Evolutionary conservation across 2,888 invertebrate species (phyloP).

Genomic region (Opisthograptis luteolata): DNA sequence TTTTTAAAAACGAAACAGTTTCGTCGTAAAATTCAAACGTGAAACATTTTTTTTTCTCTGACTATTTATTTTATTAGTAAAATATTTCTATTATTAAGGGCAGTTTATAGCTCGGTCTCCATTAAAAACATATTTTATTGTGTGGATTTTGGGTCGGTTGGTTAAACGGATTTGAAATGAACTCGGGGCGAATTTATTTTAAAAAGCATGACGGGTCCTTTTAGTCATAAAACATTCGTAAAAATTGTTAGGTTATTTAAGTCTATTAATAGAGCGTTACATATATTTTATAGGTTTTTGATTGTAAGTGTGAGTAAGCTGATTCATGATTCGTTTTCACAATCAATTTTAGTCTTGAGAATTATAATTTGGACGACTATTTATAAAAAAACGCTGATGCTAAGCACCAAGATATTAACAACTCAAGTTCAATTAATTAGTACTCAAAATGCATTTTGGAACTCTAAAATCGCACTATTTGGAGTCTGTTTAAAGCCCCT

Average conservation of each 20-base stretch:
- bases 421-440: too few relatives aligned
- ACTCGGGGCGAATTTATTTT: conserved; percentile 59
- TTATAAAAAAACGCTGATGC: too few relatives aligned
- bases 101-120: conserved; percentile 73
- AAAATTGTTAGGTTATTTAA: conserved; percentile 38
- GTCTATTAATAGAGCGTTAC: conserved; percentile 43
- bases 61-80: conserved; percentile 66
- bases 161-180: conserved; percentile 60
- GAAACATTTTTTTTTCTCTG: conserved; percentile 67
- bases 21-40: conserved; percentile 74
- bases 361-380: too few relatives aligned
- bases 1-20: conserved; percentile 65
- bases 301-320: too few relatives aligned
- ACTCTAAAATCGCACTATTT: too few relatives aligned
- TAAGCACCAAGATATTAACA: too few relatives aligned
- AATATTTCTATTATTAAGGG: conserved; percentile 79
- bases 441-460: too few relatives aligned
- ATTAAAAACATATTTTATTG: conserved; percentile 77
- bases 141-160: conserved; percentile 65
- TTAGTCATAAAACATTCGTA: conserved; percentile 40
- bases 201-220: conserved; percentile 36
- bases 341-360: too few relatives aligned
- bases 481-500: too few relatives aligned
- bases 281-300: conserved; percentile 7
- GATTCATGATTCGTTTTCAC: too few relatives aligned